A percentile compares a stretch with the other conserved stretches of the same genome.
Evolutionary conservation across 2,888 invertebrate species (phyloP).

Genomic region (Clusia tigrina): DNA sequence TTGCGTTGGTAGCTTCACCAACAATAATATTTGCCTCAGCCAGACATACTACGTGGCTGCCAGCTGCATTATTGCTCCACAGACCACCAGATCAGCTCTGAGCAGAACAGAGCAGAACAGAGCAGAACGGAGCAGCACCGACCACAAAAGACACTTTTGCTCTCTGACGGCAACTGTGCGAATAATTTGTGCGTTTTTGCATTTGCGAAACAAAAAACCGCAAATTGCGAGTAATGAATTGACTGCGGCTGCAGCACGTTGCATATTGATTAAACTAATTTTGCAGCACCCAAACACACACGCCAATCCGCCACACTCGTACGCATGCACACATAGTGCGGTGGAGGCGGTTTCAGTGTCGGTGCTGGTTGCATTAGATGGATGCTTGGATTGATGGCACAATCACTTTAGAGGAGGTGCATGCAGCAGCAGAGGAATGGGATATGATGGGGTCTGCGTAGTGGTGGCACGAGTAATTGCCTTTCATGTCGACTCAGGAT

Average conservation of each 20-base stretch:
- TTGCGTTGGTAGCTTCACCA: background rate
- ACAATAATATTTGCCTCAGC: constrained; percentile 5
- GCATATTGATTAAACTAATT: constrained; percentile 26
- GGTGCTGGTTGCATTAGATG: too few relatives aligned
- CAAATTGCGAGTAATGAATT: constrained; percentile 30
- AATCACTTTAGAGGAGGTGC: background rate
- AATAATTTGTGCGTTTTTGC: background rate
- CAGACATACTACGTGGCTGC: background rate
- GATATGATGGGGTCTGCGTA: background rate
- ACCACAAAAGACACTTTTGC: constrained; percentile 1
- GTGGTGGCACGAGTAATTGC: background rate
- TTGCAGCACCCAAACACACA: background rate
- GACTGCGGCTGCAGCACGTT: constrained; percentile 15
- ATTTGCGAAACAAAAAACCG: constrained; percentile 23
- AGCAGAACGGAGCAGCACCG: background rate
- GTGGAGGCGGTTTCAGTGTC: background rate
- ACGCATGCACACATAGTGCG: background rate
- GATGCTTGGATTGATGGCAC: too few relatives aligned
- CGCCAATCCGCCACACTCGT: background rate
- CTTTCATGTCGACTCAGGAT: background rate
- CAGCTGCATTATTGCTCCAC: constrained; percentile 5
- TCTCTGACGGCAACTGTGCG: background rate
- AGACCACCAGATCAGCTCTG: background rate
- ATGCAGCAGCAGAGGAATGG: background rate
- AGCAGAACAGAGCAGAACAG: background rate